phyloP scores from a whole-genome alignment of 2,888 invertebrate species.

The Trissonchulus sp. region DNA sequence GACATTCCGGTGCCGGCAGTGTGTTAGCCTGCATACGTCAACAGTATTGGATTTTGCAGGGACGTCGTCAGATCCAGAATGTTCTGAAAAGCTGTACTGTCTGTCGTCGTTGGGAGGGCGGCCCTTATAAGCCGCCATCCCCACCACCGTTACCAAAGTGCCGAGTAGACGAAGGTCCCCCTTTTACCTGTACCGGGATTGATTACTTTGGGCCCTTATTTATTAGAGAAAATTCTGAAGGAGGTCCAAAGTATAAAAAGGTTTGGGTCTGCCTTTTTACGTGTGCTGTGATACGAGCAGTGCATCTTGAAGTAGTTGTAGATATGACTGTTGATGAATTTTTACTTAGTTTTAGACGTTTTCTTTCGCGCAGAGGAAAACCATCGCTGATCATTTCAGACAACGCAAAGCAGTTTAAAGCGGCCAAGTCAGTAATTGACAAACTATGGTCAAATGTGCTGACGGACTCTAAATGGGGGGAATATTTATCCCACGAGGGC shows the following conservation, averaged over 20 bases:
- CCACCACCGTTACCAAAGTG: background rate
- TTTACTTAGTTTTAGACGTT: slow-evolving; percentile 46
- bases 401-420: slow-evolving; percentile 53
- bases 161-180: background rate
- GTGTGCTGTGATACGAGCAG: no score
- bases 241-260: no score
- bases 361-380: slow-evolving; percentile 47
- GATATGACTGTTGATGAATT: slow-evolving; percentile 45
- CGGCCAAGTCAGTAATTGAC: no score
- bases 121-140: background rate
- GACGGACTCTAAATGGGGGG: no score
- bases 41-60: background rate
- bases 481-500: no score
- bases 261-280: no score
- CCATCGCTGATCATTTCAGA: slow-evolving; percentile 49
- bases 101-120: background rate
- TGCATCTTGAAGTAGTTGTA: no score
- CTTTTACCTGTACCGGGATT: no score
- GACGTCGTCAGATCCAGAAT: background rate
- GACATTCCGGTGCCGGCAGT: background rate
- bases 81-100: background rate
- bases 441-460: no score
- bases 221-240: background rate
- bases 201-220: background rate
- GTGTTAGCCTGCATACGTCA: background rate